A percentile compares a stretch with the other conserved stretches of the same genome.
phyloP scores from a whole-genome alignment of 2,888 invertebrate genomes.

The Dyspetes luteomarginatus region DNA sequence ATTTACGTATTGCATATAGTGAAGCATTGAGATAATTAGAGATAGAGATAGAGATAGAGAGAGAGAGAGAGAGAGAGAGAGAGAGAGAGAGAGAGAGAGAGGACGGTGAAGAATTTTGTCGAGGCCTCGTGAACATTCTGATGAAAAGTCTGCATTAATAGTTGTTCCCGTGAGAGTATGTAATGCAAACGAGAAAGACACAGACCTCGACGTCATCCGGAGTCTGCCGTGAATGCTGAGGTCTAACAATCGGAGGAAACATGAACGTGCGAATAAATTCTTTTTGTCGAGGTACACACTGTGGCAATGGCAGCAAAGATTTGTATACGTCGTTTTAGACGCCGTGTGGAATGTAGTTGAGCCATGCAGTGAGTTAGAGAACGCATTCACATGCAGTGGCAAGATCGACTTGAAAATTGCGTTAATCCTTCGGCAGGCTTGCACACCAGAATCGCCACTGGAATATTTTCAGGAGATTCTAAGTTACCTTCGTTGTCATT shows the following conservation, averaged over 20 bases:
- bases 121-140: conserved; percentile 4
- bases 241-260: conserved; percentile 61
- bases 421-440: neutral
- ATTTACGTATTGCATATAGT: neutral
- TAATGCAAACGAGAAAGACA: conserved; percentile 15
- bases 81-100: too few species aligned
- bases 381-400: neutral
- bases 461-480: neutral
- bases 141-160: conserved; percentile 27
- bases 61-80: too few species aligned
- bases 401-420: neutral
- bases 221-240: conserved; percentile 35
- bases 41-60: neutral
- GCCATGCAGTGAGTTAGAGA: neutral
- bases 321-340: conserved; percentile 14
- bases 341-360: neutral
- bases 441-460: neutral
- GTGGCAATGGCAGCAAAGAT: neutral
- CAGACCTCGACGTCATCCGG: conserved; percentile 20
- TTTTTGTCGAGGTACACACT: neutral
- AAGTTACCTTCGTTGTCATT: too few species aligned
- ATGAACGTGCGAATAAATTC: conserved; percentile 57
- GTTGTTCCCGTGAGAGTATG: conserved; percentile 9
- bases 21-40: neutral
- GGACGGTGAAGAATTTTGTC: too few species aligned